Evolutionary conservation across 2,888 invertebrate genomes (phyloP).

Genomic region (Sinodicranocentrus sp.): DNA sequence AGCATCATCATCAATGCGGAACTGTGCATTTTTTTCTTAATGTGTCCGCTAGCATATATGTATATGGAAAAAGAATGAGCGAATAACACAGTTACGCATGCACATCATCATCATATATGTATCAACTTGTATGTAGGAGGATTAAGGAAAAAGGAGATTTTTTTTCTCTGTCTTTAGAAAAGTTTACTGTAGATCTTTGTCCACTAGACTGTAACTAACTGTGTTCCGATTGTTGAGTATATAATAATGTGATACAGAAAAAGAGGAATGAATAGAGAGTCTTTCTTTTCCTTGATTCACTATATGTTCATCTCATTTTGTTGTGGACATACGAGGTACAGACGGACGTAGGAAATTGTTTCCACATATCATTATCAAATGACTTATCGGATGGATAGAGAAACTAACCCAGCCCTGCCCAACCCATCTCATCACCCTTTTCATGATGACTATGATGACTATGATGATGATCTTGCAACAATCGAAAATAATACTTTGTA

Average conservation of each 20-base stretch:
- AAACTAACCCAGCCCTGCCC: constrained; percentile 58
- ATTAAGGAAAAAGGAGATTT: constrained; percentile 15
- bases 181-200: constrained; percentile 58
- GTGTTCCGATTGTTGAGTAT: constrained; percentile 58
- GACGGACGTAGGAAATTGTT: constrained; percentile 48
- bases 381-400: constrained; percentile 56
- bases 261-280: constrained; percentile 8
- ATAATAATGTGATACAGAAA: constrained; percentile 27
- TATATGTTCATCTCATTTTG: constrained; percentile 1
- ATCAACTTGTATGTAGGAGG: constrained; percentile 33
- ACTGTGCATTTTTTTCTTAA: constrained; percentile 45
- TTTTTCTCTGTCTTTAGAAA: constrained; percentile 25
- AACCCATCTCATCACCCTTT: constrained; percentile 65
- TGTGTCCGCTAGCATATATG: constrained; percentile 41
- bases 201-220: constrained; percentile 65
- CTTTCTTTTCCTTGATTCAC: not conserved
- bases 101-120: constrained; percentile 2
- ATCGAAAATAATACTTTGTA: constrained; percentile 35
- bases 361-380: constrained; percentile 62
- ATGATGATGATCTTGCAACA: constrained; percentile 63
- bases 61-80: not conserved
- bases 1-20: constrained; percentile 62
- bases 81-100: constrained; percentile 21
- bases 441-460: constrained; percentile 45
- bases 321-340: constrained; percentile 19